Percentiles rank a stretch among this genome's conserved stretches.
Conservation (phyloP, 2,113 vertebrate species). For the Herpetotheres cachinnans region DNA sequence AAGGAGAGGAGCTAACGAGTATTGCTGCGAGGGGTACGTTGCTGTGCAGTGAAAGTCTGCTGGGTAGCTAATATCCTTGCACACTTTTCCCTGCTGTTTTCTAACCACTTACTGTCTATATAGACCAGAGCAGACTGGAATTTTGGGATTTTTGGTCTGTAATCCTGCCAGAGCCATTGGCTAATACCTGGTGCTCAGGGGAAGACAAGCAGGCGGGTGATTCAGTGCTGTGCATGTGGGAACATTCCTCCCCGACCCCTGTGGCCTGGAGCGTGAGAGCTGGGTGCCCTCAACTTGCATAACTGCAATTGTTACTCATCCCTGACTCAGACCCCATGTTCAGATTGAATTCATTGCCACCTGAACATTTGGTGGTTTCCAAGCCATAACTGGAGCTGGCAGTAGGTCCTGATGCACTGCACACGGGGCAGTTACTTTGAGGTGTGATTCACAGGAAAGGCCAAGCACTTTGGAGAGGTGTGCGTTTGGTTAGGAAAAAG, state of each 20-base stretch:
- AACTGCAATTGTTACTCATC: neutral
- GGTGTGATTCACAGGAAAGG: neutral
- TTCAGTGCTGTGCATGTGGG: neutral
- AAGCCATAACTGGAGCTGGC: neutral
- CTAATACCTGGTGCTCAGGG: neutral
- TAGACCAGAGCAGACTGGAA: neutral
- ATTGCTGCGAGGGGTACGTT: neutral
- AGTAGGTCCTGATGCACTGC: neutral
- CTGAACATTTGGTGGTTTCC: neutral
- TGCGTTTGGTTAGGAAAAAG: neutral
- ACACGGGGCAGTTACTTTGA: neutral
- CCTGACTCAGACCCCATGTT: accelerated
- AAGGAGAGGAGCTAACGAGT: neutral
- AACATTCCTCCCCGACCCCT: neutral
- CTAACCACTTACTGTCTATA: neutral
- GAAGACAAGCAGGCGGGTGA: neutral
- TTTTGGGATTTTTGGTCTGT: neutral
- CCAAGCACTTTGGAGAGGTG: accelerated
- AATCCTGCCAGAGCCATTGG: neutral
- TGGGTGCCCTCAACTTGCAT: neutral
- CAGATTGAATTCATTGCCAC: neutral
- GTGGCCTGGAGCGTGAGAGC: neutral
- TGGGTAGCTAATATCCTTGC: neutral
- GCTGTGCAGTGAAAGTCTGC: neutral
- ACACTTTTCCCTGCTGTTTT: neutral